Conservation (phyloP, 2,888 invertebrate species). For the Ethmia dodecea region DNA sequence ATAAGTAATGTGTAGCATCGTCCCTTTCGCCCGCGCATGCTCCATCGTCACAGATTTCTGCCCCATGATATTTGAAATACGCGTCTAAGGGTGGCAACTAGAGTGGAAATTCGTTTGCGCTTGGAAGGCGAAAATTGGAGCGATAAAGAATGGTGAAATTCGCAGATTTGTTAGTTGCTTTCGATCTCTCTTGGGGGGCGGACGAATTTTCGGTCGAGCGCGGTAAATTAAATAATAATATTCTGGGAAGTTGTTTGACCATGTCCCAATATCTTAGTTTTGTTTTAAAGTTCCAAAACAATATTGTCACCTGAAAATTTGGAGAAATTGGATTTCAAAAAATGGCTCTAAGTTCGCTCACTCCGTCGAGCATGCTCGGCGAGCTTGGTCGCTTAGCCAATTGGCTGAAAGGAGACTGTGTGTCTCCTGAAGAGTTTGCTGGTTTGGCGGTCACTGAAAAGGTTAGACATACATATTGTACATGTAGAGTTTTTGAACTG, state of each 20-base stretch:
- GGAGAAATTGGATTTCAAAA: too few species aligned
- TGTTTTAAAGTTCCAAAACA: too few species aligned
- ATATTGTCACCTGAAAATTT: too few species aligned
- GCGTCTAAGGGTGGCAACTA: constrained; percentile 30
- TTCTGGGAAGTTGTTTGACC: too few species aligned
- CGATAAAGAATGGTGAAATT: constrained; percentile 13
- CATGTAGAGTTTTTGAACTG: too few species aligned
- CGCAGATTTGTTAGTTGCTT: constrained; percentile 33
- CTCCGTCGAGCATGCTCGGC: constrained; percentile 59
- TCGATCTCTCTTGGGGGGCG: constrained; percentile 22
- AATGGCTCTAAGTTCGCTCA: constrained; percentile 63
- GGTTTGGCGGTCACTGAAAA: constrained; percentile 65
- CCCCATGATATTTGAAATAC: constrained; percentile 33
- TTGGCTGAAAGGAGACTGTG: constrained; percentile 66
- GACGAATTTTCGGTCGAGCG: constrained; percentile 24
- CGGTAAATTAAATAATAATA: too few species aligned
- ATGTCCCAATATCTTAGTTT: too few species aligned
- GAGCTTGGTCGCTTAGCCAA: constrained; percentile 62
- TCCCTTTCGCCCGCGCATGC: constrained; percentile 54
- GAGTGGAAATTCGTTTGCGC: constrained; percentile 25
- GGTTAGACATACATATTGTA: constrained; percentile 52
- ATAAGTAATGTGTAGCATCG: constrained; percentile 12
- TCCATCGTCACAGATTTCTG: constrained; percentile 24
- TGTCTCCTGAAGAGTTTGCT: constrained; percentile 55
- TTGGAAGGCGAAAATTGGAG: constrained; percentile 1